phyloP scores from a whole-genome alignment of 2,888 invertebrate genomes.

The Aphidoletes aphidimyza region DNA sequence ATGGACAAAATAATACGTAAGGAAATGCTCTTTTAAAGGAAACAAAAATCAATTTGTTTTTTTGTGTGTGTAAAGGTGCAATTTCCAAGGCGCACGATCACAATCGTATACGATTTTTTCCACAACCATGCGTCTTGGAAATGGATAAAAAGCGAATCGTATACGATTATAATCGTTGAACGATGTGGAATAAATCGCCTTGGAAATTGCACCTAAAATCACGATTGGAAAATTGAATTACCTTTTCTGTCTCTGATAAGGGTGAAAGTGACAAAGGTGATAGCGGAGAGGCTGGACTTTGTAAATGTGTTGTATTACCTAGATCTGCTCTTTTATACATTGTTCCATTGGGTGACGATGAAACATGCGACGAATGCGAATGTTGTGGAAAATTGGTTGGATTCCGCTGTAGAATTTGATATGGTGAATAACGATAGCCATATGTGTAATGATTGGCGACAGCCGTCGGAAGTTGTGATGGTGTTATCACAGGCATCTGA shows the following conservation, averaged over 20 bases:
- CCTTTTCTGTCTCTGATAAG: slow-evolving; percentile 65
- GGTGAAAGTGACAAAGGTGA: slow-evolving; percentile 64
- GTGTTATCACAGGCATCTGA: slow-evolving; percentile 69
- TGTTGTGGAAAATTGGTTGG: slow-evolving; percentile 68
- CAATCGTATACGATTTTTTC: too few relatives aligned
- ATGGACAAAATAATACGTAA: too few relatives aligned
- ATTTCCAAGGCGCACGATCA: too few relatives aligned
- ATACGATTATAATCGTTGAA: too few relatives aligned
- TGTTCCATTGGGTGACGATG: neutral
- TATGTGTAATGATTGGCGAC: slow-evolving; percentile 63
- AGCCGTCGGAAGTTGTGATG: slow-evolving; percentile 63
- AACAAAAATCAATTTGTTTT: too few relatives aligned
- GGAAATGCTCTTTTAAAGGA: too few relatives aligned
- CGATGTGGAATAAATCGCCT: too few relatives aligned
- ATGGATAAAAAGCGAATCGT: too few relatives aligned
- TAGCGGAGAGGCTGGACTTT: slow-evolving; percentile 65
- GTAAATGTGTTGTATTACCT: too few relatives aligned
- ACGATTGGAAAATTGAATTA: slow-evolving; percentile 57
- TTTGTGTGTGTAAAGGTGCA: too few relatives aligned
- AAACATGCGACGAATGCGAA: slow-evolving; percentile 58
- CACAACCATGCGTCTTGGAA: too few relatives aligned
- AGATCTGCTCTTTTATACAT: neutral
- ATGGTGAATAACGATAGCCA: slow-evolving; percentile 67
- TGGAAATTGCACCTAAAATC: too few relatives aligned
- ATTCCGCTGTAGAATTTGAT: slow-evolving; percentile 68